A percentile compares a stretch with the other conserved stretches of the same genome.
These are phyloP conservation scores for Champsocephalus esox DNA, from an alignment of 2,797 vertebrate genomes.

Conservation along the genomic window DNA sequence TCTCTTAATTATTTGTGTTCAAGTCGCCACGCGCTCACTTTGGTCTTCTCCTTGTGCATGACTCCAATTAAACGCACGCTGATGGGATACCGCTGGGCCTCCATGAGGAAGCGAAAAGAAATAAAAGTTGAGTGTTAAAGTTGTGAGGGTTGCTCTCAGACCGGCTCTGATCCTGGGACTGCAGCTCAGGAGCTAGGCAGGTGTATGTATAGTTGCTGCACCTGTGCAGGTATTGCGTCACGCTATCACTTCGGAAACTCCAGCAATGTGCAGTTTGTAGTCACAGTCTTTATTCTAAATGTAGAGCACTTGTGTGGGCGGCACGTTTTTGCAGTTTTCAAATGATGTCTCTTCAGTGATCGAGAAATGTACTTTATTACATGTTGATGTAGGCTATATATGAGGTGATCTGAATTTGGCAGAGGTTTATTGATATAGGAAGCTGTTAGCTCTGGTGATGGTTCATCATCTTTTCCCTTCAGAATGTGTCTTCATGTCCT, in stretches of 20 bases:
- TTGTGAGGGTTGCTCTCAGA: background rate
- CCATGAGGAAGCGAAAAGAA: slow-evolving; percentile 60
- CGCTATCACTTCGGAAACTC: slow-evolving; percentile 22
- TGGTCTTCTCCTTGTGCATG: slow-evolving; percentile 79
- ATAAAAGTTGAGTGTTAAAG: background rate
- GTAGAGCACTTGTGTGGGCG: no score
- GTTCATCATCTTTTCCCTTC: no score
- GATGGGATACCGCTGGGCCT: slow-evolving; percentile 70
- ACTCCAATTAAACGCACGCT: slow-evolving; percentile 76
- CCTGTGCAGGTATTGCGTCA: slow-evolving; percentile 42
- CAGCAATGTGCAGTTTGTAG: background rate
- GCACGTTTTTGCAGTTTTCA: no score
- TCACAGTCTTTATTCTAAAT: no score
- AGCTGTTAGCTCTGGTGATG: background rate
- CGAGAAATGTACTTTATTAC: background rate
- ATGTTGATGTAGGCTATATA: background rate
- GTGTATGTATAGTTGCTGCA: slow-evolving; percentile 32
- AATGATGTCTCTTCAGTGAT: background rate
- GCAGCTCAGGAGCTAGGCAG: background rate
- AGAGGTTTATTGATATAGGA: background rate
- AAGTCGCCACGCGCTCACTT: slow-evolving; percentile 65
- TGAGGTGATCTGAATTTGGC: background rate
- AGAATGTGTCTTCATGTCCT: no score
- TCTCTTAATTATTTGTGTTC: no score
- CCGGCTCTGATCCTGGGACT: background rate